These are phyloP conservation scores for Chauna torquata DNA, from an alignment of 2,113 vertebrate genomes.

Conservation along the genomic window DNA sequence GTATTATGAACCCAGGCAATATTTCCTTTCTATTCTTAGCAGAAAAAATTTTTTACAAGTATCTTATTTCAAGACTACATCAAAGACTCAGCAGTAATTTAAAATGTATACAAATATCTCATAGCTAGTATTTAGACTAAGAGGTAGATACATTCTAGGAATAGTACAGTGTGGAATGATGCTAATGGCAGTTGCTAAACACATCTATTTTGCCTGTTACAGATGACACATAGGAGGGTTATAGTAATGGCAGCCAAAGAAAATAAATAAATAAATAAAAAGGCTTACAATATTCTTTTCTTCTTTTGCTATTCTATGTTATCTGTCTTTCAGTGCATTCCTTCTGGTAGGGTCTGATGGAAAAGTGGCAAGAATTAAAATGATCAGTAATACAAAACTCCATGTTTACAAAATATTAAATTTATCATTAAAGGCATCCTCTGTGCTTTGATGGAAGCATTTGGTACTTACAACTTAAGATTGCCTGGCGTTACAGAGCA, in stretches of 20 bases:
- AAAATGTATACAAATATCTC: constrained; percentile 73
- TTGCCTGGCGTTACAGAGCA: constrained; percentile 13
- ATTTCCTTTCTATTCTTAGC: neutral
- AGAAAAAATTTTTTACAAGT: neutral
- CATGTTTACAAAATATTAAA: neutral
- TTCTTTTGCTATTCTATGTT: constrained; percentile 48
- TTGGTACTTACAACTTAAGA: constrained; percentile 65
- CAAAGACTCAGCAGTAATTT: constrained; percentile 13
- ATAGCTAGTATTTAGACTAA: constrained; percentile 78
- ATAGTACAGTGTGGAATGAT: constrained; percentile 22
- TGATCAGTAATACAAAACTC: constrained; percentile 48
- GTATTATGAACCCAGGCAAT: neutral
- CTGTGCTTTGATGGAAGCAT: constrained; percentile 54
- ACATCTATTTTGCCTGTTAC: constrained; percentile 33
- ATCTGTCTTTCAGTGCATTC: constrained; percentile 61
- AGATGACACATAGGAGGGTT: constrained; percentile 15
- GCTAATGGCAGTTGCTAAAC: constrained; percentile 24
- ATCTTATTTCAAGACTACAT: constrained; percentile 29
- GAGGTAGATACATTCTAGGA: constrained; percentile 82
- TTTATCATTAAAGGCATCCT: constrained; percentile 55
- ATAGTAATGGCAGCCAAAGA: neutral
- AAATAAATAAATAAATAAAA: constrained; percentile 16
- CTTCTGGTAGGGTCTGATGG: constrained; percentile 69
- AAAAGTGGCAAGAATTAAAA: constrained; percentile 45
- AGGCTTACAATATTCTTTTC: constrained; percentile 30